Base-by-base conservation (phyloP, 2,797 vertebrate species). In the Hoplostethus atlanticus region DNA sequence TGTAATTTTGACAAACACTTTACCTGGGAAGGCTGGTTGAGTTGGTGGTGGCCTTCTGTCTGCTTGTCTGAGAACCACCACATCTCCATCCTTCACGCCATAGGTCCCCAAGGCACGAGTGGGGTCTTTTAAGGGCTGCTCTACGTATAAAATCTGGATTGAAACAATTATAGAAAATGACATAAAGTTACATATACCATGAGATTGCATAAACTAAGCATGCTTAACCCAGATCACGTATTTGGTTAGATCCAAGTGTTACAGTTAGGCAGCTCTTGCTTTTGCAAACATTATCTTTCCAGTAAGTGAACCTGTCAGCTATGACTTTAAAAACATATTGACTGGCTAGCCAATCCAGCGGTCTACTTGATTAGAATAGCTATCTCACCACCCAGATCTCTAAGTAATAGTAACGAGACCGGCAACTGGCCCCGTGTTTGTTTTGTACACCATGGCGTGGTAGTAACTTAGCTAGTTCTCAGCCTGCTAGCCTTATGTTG, bases 41-140 rank as follows among this genome's bases (percentile, higher is more conserved):
- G 93, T 91, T 1, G 95, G 79, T 0, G 95, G 81, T 17, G 94
- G 95, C 1, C 92, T 87, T 79, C 92, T 92, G 68, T 98, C 96
- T 4, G 95, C 91, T 89, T 99, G 97, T 53, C 96, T 94, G 75
- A 99, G 92, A 79, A 99, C 96, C 84, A 99, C 96, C 88, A 99
- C 97, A 0, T 99, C 98, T 1, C 97, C 98, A 11, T 99, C 98
- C 75, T 99, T 99, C 80, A 99, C 86, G 57, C 98, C 98, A 16
- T 99, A 99, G 16, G 94, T 97, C 55, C 96, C 97, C 93, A 99
- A 91, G 31, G 97, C 96, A 88, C 96, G 94, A 86, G 96, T 96
- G 84, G 95, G 96, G 94, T 99, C 97, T 6, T 96, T 97, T 44
- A 99, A 90, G 5, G 95, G 95, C 77, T 95, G 95, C 88, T 99